Base-by-base conservation (phyloP, 2,797 vertebrate species). In the Hafferia zeledoni region DNA sequence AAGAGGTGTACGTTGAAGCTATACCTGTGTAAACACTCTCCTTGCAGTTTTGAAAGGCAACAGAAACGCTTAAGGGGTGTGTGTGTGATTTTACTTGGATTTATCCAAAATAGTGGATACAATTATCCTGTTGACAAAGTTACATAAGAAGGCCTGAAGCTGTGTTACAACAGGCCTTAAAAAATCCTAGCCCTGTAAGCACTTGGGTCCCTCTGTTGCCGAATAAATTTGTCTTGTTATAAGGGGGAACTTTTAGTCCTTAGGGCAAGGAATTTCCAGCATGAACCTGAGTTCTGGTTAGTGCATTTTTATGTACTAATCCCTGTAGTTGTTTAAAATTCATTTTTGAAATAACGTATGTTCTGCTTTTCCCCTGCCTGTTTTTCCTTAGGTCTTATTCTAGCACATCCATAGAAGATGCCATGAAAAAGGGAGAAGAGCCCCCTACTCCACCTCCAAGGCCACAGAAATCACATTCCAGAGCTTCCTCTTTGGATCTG, bases 401-500 rank as follows among this genome's bases (percentile, higher is more conserved):
- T 89, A 99, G 99, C 97, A 99, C 99, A 39, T 99, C 99, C 59
- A 98, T 99, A 91, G 99, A 99, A 87, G 99, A 99, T 93, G 98
- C 99, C 50, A 98, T 99, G 98, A 99, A 99, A 98, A 99, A 99
- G 97, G 97, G 98, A 2, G 99, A 99, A 94, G 99, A 99, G 80
- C 99, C 99, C 14, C 99, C 99, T 33, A 99, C 98, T 24, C 99
- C 99, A 3, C 99, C 99, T 10, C 99, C 99, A 46, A 98, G 99
- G 63, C 99, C 99, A 56, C 99, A 99, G 97, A 99, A 99, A 96
- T 98, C 98, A 70, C 99, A 99, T 98, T 99, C 99, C 94, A 98
- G 99, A 95, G 99, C 99, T 95, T 99, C 99, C 75, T 99, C 99
- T 37, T 98, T 99, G 97, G 99, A 99, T 97, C 98, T 99, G 94